phyloP scores from a whole-genome alignment of 2,888 invertebrate genomes.

The Drosophila stalkeri region DNA sequence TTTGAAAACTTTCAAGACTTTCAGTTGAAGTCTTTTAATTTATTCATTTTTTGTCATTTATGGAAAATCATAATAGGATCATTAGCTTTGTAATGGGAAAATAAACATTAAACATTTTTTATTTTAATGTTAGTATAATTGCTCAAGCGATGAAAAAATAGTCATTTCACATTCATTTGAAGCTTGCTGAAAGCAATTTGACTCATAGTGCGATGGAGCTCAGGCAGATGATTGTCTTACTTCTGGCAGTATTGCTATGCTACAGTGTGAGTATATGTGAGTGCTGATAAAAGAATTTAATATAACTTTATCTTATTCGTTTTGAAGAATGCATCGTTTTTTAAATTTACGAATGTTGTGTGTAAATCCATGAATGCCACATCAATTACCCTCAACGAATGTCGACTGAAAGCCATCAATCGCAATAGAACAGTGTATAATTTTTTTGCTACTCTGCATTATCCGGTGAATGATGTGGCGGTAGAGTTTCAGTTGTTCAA shows the following conservation, averaged over 20 bases:
- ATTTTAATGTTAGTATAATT: background rate
- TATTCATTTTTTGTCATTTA: no score
- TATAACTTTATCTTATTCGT: background rate
- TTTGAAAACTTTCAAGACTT: no score
- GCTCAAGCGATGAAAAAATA: background rate
- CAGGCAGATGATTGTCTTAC: background rate
- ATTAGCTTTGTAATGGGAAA: background rate
- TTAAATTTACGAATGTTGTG: conserved; percentile 7
- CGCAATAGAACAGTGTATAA: conserved; percentile 2
- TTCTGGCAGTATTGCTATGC: background rate
- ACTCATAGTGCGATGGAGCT: background rate
- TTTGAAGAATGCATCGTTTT: background rate
- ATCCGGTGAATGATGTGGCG: background rate
- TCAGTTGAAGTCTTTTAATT: background rate
- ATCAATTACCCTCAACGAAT: background rate
- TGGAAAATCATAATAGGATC: background rate
- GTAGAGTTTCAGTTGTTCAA: background rate
- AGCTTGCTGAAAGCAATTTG: background rate
- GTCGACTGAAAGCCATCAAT: conserved; percentile 6
- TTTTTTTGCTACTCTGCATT: background rate
- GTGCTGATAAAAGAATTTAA: background rate
- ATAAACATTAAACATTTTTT: background rate
- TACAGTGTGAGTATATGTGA: background rate
- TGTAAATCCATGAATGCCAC: background rate
- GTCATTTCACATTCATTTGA: background rate